Base-by-base conservation (phyloP, 2,888 invertebrate species). In the Elegia similella region DNA sequence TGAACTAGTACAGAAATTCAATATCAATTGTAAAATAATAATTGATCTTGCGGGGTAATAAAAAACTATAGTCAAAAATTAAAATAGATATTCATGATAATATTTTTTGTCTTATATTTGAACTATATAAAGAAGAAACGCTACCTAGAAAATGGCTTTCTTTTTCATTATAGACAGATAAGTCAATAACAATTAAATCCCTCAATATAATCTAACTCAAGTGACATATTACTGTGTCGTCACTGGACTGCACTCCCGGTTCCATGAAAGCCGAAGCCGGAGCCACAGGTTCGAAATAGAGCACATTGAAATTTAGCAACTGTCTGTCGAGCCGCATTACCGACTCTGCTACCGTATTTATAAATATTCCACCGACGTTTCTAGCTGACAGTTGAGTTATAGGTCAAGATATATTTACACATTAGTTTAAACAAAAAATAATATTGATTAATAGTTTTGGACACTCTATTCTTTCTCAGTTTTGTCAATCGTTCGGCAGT, bases 291-390 rank as follows among this genome's bases (percentile, higher is more conserved):
- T 79, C 70, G 76, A 89, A 88, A 80, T 88, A 81, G 88, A 86
- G 76, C 88, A 83, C 84, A 84, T 84, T 88, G 89, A 90, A 87
- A 90, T 90, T 86, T 89, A 88, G 87, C 90, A 89, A 89, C 90
- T 91, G 90, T 84, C 86, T 83, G 86, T 83, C 84, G 79, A 74
- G 78, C 71, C 78, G 80, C 82, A 84, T 86, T 86, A 85, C 85
- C 72, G 80, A 76, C 74, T 80, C 72, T 70, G 79, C 86, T 80
- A 78, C 82, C 76, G 84, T 84, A 87, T 88, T 87, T 88, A 89
- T 86, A 88, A 86, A 88, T 87, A 85, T 84, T 87, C 81, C 65
- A 73, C 70, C 72, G 78, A 81, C 80, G 76, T 79, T 82, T 83
- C 80, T 76, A 80, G 76, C 75, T 77, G 75, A 70, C 70, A 72